A percentile compares a stretch with the other conserved stretches of the same genome.
phyloP scores from a whole-genome alignment of 2,888 invertebrate species.

The Philopedon plagiatum region DNA sequence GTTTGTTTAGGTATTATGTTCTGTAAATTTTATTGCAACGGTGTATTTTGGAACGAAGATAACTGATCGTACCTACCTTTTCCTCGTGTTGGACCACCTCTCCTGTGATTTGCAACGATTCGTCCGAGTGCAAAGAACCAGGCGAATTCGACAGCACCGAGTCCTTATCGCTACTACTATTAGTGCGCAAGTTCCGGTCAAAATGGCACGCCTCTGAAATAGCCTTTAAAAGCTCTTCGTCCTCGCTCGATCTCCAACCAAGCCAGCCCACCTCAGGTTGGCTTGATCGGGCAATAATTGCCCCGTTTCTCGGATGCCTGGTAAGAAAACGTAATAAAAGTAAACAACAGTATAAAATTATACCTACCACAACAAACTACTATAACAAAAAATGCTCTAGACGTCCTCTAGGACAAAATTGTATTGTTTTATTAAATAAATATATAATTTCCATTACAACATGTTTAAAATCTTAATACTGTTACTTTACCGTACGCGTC shows the following conservation, averaged over 20 bases:
- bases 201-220: conserved; percentile 85
- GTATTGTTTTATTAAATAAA: no score
- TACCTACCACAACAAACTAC: no score
- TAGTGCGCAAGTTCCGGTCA: conserved; percentile 67
- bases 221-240: conserved; percentile 90
- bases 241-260: conserved; percentile 91
- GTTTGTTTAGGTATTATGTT: no score
- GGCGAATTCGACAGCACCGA: conserved; percentile 61
- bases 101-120: conserved; percentile 62
- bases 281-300: conserved; percentile 93
- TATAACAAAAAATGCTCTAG: no score
- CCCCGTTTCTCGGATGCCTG: conserved; percentile 88
- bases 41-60: neutral
- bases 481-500: no score
- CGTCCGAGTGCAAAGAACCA: conserved; percentile 63
- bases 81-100: conserved; percentile 58
- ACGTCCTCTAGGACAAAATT: no score
- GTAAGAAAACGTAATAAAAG: neutral
- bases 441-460: no score
- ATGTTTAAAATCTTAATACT: no score
- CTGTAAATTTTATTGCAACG: neutral
- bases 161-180: conserved; percentile 54
- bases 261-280: conserved; percentile 97
- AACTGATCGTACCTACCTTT: conserved; percentile 49
- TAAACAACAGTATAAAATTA: neutral